These are phyloP conservation scores for Drosophila biarmipes DNA, from an alignment of 1,140 invertebrate genomes.

Conservation along the genomic window DNA sequence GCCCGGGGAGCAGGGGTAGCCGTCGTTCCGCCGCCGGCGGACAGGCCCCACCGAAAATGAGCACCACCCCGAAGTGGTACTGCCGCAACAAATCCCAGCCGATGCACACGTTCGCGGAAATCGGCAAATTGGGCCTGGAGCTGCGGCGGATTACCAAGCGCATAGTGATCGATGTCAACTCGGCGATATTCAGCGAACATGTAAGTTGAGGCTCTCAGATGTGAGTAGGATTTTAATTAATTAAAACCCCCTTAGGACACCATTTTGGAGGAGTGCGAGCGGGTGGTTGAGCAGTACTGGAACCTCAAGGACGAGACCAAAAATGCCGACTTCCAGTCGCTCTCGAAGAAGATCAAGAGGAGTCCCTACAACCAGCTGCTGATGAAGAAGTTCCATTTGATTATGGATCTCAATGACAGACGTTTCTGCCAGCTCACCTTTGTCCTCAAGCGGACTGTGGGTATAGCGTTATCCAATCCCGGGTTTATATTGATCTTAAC, in stretches of 20 bases:
- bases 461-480: not conserved
- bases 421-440: conserved; percentile 81
- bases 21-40: conserved; percentile 32
- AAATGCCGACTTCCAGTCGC: conserved; percentile 73
- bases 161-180: conserved; percentile 79
- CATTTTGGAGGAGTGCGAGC: conserved; percentile 79
- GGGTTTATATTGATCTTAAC: not conserved
- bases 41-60: conserved; percentile 66
- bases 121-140: conserved; percentile 75
- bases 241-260: conserved; percentile 48
- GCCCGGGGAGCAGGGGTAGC: conserved; percentile 16
- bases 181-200: conserved; percentile 78
- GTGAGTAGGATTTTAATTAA: not conserved
- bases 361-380: conserved; percentile 82
- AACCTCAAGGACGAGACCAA: conserved; percentile 73
- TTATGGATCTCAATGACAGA: conserved; percentile 75
- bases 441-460: conserved; percentile 76
- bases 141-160: conserved; percentile 75
- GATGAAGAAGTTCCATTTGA: conserved; percentile 72
- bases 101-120: conserved; percentile 82
- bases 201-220: conserved; percentile 39
- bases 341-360: conserved; percentile 80
- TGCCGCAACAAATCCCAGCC: conserved; percentile 84
- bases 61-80: conserved; percentile 82
- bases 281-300: conserved; percentile 77